Evolutionary conservation across 2,113 vertebrate genomes (phyloP).

Genomic region (Oxyura jamaicensis): DNA sequence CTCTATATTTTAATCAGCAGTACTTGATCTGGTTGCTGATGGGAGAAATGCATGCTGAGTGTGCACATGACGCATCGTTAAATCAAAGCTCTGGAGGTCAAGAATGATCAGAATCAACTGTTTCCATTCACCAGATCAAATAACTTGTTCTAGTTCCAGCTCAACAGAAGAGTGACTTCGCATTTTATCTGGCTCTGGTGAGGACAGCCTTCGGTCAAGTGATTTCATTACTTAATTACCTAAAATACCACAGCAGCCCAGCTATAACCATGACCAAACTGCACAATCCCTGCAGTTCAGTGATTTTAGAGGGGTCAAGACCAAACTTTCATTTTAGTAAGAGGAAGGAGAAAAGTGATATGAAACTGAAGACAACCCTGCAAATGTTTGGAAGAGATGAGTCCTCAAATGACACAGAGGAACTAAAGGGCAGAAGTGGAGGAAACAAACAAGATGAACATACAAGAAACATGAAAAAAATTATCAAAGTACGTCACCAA

Average conservation of each 20-base stretch:
- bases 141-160: not conserved
- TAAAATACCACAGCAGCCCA: not conserved
- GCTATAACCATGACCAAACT: not conserved
- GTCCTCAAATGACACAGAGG: not conserved
- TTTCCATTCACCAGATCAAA: not conserved
- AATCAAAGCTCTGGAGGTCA: not conserved
- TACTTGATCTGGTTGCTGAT: not conserved
- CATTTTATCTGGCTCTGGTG: not conserved
- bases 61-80: not conserved
- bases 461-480: not conserved
- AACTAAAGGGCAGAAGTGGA: not conserved
- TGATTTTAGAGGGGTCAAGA: not conserved
- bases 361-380: not conserved
- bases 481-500: not conserved
- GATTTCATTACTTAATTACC: not conserved
- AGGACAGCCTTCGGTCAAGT: not conserved
- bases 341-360: accelerated
- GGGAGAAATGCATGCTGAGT: not conserved
- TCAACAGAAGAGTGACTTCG: not conserved
- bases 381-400: not conserved
- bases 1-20: not conserved
- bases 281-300: not conserved
- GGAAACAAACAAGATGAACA: not conserved
- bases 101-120: not conserved
- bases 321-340: not conserved